phyloP scores from a whole-genome alignment of 2,888 invertebrate genomes.

The Antheraea assamensis region DNA sequence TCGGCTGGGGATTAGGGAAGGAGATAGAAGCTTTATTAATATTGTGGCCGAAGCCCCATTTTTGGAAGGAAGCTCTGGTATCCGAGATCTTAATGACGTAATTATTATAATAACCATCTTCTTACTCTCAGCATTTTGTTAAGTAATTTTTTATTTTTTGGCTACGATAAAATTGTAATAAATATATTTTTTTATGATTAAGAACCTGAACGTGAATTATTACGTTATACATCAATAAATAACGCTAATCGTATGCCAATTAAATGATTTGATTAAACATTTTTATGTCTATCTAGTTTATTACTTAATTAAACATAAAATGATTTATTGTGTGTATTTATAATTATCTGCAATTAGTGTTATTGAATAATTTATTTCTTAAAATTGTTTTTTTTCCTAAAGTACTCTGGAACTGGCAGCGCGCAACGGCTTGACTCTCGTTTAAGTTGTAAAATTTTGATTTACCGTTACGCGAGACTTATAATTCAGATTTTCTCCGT shows the following conservation, averaged over 20 bases:
- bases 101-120: conserved; percentile 3
- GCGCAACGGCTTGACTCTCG: no score
- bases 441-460: no score
- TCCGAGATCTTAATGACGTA: conserved; percentile 8
- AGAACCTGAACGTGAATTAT: no score
- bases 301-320: background rate
- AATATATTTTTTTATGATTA: background rate
- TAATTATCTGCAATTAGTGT: background rate
- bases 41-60: conserved; percentile 1
- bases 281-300: background rate
- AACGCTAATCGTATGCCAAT: background rate
- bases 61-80: background rate
- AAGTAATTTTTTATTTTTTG: background rate
- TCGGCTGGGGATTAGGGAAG: conserved; percentile 3
- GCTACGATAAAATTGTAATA: background rate
- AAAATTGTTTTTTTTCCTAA: background rate
- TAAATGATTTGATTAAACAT: background rate
- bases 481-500: no score
- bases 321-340: background rate
- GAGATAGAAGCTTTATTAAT: conserved; percentile 13
- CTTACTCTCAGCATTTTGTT: background rate
- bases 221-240: background rate
- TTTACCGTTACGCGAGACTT: no score
- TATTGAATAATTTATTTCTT: background rate
- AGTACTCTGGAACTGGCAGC: no score